Evolutionary conservation across 2,888 invertebrate genomes (phyloP), one percentile per base, ranked within the genome.

Genomic region (Lymantria dispar): DNA sequence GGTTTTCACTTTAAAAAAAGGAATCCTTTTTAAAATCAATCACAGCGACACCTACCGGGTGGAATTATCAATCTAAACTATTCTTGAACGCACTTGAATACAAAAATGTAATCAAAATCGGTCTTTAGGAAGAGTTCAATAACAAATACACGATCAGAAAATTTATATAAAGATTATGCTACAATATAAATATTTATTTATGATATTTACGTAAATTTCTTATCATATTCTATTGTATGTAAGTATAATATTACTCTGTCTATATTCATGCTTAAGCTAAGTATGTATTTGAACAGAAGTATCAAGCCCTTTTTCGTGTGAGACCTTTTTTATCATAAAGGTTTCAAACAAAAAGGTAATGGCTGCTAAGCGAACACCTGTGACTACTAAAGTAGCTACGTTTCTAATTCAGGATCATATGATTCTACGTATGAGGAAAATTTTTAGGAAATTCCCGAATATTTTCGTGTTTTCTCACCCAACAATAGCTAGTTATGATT

Each of bases 311-410:
- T 68, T 60, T 44, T 48, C 33, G 45, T 45, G 29, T 36, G 39
- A 46, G 47, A 43, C 43, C 48, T 54, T 42, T 65, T 47, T 48
- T 65, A 64, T 57, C 65, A 42, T 46, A 22, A 61, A 65, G 51
- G 53, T 54, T 64, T 57, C 53, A 36, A 44, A 48, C 48, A 52
- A 51, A 53, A 68, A 65, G 48, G 69, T 68, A 65, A 66, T 66
- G 47, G 52, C 56, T 29, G 36, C 38, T 50, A 46, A 50, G 45
- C 50, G 50, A 50, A 56, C 65, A 68, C 65, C 65, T 68, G 65
- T 65, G 69, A 60, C 62, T 50, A 42, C 56, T 53, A 41, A 59
- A 48, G n/a, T 43, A 43, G 42, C 14, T 43, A 42, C 33, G 41
- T 36, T 46, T 42, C 45, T 64, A 49, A 61, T 68, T 56, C 44